Percentiles rank a stretch among this genome's conserved stretches.
Evolutionary conservation across 2,888 invertebrate species (phyloP).

Genomic region (Prenolepis imparis): DNA sequence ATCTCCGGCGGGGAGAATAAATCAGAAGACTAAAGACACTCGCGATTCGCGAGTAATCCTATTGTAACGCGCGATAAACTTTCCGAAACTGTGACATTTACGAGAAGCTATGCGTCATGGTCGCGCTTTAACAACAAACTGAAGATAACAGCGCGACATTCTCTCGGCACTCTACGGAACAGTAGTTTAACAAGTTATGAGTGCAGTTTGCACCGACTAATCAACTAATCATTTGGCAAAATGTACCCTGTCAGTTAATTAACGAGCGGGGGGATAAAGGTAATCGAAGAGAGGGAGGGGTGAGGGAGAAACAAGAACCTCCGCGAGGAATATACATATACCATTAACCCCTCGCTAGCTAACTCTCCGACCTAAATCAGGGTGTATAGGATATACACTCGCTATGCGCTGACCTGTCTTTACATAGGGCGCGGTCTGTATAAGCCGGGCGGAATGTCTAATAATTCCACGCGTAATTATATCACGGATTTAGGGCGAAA

Average conservation of each 20-base stretch:
- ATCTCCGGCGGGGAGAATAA: background rate
- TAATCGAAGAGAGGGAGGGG: background rate
- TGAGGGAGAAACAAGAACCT: conserved; percentile 37
- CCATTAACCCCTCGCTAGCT: conserved; percentile 40
- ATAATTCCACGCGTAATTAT: conserved; percentile 33
- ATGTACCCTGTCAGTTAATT: conserved; percentile 54
- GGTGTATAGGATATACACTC: conserved; percentile 22
- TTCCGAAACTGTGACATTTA: conserved; percentile 5
- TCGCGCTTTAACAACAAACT: conserved; percentile 32
- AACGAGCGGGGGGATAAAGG: conserved; percentile 40
- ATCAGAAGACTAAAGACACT: background rate
- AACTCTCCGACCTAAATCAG: conserved; percentile 57
- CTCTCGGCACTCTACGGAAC: background rate
- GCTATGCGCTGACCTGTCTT: conserved; percentile 5
- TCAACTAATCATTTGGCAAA: conserved; percentile 42
- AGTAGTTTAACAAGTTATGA: conserved; percentile 38
- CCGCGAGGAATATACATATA: conserved; percentile 21
- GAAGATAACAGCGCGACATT: background rate
- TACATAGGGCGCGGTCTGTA: background rate
- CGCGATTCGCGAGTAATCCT: background rate
- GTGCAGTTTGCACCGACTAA: background rate
- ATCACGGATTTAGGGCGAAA: conserved; percentile 23
- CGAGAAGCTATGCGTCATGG: background rate
- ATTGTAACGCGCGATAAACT: background rate
- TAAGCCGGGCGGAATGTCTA: background rate